Evolutionary conservation across 2,113 vertebrate genomes (phyloP).

Genomic region (Labrus mixtus): DNA sequence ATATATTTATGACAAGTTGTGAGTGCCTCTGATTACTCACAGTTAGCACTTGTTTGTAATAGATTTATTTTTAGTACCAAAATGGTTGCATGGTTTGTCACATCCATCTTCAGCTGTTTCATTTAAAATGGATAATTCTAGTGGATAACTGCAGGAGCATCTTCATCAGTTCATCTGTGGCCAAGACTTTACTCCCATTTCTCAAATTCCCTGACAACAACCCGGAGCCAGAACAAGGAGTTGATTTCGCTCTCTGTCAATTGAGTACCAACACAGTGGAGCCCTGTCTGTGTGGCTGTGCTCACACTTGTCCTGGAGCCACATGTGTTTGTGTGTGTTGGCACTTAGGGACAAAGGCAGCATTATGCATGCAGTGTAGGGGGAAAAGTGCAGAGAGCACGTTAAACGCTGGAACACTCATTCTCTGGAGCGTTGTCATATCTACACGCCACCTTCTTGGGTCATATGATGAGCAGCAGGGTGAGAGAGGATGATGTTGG

Average conservation of each 20-base stretch:
- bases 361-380: constrained; percentile 69
- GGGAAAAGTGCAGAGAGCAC: constrained; percentile 38
- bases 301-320: no score
- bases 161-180: background rate
- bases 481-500: constrained; percentile 11
- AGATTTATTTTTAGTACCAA: background rate
- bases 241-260: constrained; percentile 69
- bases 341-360: constrained; percentile 72
- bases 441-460: constrained; percentile 49
- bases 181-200: constrained; percentile 10
- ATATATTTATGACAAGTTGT: background rate
- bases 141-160: background rate
- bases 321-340: constrained; percentile 6
- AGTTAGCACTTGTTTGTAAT: background rate
- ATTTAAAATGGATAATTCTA: background rate
- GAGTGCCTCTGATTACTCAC: no score
- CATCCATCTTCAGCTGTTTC: background rate
- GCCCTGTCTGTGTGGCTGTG: constrained; percentile 51
- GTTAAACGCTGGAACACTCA: constrained; percentile 51
- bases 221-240: constrained; percentile 54
- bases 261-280: constrained; percentile 75
- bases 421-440: constrained; percentile 77
- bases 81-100: background rate
- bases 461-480: constrained; percentile 77
- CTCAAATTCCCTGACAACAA: constrained; percentile 18